These are phyloP conservation scores for Drosophila recens DNA, from an alignment of 2,888 invertebrate genomes.

Conservation along the genomic window DNA sequence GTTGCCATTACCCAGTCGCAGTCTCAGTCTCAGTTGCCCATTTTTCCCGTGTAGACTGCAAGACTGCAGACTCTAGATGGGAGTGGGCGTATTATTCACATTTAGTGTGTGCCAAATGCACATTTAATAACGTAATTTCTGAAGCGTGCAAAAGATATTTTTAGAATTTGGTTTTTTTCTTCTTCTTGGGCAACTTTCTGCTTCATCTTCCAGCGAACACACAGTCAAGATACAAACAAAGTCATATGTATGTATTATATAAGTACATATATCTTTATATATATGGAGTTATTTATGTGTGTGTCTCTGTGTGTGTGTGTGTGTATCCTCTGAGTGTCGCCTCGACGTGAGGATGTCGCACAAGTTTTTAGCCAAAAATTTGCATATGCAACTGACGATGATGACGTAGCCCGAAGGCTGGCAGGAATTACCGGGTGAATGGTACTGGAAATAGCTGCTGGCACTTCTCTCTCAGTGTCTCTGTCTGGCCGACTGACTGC, in stretches of 20 bases:
- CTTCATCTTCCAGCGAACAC: constrained; percentile 63
- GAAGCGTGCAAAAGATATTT: constrained; percentile 81
- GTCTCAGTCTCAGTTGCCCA: constrained; percentile 26
- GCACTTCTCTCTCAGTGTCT: constrained; percentile 29
- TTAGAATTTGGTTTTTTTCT: constrained; percentile 69
- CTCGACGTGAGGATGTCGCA: constrained; percentile 56
- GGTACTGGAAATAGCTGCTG: constrained; percentile 61
- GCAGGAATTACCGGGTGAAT: constrained; percentile 51
- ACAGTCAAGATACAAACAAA: constrained; percentile 41
- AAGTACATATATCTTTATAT: constrained; percentile 1
- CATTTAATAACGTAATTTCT: constrained; percentile 82
- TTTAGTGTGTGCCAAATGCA: constrained; percentile 79
- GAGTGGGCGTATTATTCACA: constrained; percentile 53
- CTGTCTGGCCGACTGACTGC: constrained; percentile 36
- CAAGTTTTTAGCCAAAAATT: constrained; percentile 76
- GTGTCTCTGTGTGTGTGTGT: constrained; percentile 1
- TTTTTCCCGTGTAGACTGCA: constrained; percentile 20
- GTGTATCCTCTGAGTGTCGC: constrained; percentile 24
- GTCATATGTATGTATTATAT: constrained; percentile 23
- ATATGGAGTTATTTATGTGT: not conserved
- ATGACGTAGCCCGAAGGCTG: constrained; percentile 63
- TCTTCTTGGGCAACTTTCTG: constrained; percentile 62
- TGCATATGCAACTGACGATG: constrained; percentile 76
- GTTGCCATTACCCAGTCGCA: constrained; percentile 47
- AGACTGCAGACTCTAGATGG: not conserved